Evolutionary conservation across 2,888 invertebrate species (phyloP), one percentile per base, ranked within the genome.

Genomic region (Sinotaia quadrata): DNA sequence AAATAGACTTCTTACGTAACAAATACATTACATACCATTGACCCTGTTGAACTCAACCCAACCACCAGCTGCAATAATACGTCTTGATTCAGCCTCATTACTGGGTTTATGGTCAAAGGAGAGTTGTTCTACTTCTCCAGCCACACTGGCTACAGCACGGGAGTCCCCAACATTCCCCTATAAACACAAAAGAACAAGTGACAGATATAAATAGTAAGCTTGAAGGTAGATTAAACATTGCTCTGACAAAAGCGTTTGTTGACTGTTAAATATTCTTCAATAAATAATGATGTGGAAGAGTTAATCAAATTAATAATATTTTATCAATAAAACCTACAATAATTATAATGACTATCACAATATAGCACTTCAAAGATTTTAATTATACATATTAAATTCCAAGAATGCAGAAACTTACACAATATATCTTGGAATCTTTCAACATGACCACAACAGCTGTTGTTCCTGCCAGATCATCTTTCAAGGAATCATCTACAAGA

Each of bases 11-110:
- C 41, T n/a, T 18, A 41, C 15, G 1, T 41, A 41, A 24, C 47
- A 47, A 24, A 41, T 47, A 18, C n/a, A n/a, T 21, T 49, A 33
- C 69, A 66, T 71, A 83, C 98, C 98, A 89, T 99, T 98, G n/a
- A 99, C 98, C 78, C 98, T 91, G 90, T 97, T 97, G 80, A 95
- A 93, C 88, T 98, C 96, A 1, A 99, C 98, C 94, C 95, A 98
- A 60, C 98, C 98, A 4, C 98, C 98, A 41, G 97, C 98, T 1
- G 95, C 95, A 41, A 89, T 88, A 80, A 99, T 99, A 79, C 99
- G 91, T 72, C 93, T 92, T 24, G 93, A 91, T 89, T 98, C 98
- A 51, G 91, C 91, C 74, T 94, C 93, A 85, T 97, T 94, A 85
- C 93, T 94, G 2, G 98, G 98, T 88, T 99, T 99, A 89, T 99